These are phyloP conservation scores for Conchocele bisecta DNA, from an alignment of 2,888 invertebrate genomes.

Conservation along the genomic window DNA sequence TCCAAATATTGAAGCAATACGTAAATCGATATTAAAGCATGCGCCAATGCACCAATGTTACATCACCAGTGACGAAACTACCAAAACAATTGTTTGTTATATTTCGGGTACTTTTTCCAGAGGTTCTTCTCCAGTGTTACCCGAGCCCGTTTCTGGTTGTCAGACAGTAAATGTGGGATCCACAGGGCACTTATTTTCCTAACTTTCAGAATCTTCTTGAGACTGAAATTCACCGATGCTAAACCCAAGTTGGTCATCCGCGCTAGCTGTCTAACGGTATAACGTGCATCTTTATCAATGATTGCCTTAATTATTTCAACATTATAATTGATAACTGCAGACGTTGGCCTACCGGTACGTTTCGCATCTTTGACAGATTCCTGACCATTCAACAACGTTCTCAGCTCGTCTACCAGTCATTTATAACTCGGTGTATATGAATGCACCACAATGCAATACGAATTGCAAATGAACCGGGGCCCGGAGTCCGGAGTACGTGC, in stretches of 20 bases:
- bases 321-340: conserved; percentile 9
- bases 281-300: conserved; percentile 14
- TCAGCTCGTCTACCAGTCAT: background rate
- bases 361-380: conserved; percentile 6
- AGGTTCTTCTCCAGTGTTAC: background rate
- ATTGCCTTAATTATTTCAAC: conserved; percentile 1
- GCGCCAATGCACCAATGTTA: conserved; percentile 1
- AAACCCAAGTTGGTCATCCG: conserved; percentile 14
- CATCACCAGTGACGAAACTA: conserved; percentile 1
- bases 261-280: conserved; percentile 7
- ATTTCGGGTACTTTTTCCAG: conserved; percentile 1
- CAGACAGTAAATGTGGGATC: background rate
- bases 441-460: conserved; percentile 21
- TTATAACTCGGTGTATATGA: conserved; percentile 4
- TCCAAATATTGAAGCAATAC: no score
- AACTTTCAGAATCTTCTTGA: background rate
- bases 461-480: conserved; percentile 28
- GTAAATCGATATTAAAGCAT: no score
- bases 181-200: background rate
- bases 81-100: background rate
- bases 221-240: conserved; percentile 1
- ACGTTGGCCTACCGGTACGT: conserved; percentile 7
- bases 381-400: background rate
- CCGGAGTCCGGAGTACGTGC: no score
- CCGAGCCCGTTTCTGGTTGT: background rate